Evolutionary conservation across 1,140 invertebrate species (phyloP).

Genomic region (Neodiprion lecontei): DNA sequence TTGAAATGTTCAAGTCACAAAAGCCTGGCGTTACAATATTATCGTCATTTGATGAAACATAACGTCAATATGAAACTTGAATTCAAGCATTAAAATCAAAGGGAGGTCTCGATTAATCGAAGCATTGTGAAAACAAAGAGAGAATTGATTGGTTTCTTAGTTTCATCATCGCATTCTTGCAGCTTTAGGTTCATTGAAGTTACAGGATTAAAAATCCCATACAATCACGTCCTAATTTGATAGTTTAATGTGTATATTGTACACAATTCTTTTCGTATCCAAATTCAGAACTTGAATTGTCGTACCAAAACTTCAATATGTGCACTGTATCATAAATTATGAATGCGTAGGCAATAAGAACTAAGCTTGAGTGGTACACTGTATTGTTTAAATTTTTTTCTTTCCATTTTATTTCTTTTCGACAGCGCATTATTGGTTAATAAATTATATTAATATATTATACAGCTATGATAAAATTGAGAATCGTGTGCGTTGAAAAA

Average conservation of each 20-base stretch:
- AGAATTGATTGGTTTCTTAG: neutral
- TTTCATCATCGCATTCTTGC: too few species aligned
- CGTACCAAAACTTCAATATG: neutral
- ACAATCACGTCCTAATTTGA: neutral
- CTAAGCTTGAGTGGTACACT: too few species aligned
- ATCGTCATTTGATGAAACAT: slow-evolving; percentile 51
- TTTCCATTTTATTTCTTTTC: too few species aligned
- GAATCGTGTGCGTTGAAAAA: too few species aligned
- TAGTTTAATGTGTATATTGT: neutral
- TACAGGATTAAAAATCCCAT: neutral
- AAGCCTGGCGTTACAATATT: slow-evolving; percentile 63
- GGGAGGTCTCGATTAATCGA: neutral
- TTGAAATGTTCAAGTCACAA: slow-evolving; percentile 62
- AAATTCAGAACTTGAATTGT: neutral
- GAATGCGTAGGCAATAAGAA: neutral
- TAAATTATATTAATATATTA: too few species aligned
- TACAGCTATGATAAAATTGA: too few species aligned
- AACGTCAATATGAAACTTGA: neutral
- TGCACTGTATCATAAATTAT: neutral
- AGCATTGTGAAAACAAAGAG: neutral
- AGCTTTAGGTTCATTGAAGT: neutral
- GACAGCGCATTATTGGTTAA: too few species aligned
- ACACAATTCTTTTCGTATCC: neutral
- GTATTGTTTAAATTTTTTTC: too few species aligned
- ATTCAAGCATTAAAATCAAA: slow-evolving; percentile 1